Evolutionary conservation across 2,113 vertebrate species (phyloP), one percentile per base, ranked within the genome.

Genomic region (Sander lucioperca): DNA sequence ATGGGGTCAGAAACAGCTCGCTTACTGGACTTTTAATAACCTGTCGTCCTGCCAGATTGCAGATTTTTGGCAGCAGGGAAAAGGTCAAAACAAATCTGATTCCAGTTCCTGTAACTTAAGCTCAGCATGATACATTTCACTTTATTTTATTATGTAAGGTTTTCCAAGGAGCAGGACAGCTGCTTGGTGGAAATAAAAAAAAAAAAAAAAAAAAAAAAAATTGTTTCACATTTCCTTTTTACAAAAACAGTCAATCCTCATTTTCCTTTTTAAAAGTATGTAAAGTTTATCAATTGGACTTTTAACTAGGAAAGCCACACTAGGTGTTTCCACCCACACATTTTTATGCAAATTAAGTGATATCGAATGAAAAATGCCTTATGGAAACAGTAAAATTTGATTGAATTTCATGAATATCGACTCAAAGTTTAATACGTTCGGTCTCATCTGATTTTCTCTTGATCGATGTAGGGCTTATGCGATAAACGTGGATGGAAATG

Each of bases 71-170:
- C 67, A 66, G 30, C 15, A 9, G 45, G 7, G 12, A 74, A 21
- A 54, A 65, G 74, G 58, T 77, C 68, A 73, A 54, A 78, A 79
- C 75, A 36, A 74, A 74, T 58, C 51, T 30, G 50, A 67, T 67
- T 51, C 23, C 53, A 67, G 33, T 47, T 66, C 54, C 33, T 67
- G 53, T 67, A 78, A 77, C 18, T 30, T 59, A 0, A 48, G 56
- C 56, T 74, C 43, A 15, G 19, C 47, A 6, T 12, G 54, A 73
- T 19, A 39, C 4, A 48, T 51, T 23, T 33, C 39, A 14, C 36
- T 66, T n/a, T 18, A 27, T 21, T 59, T 45, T 7, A 21, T 59
- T 11, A 30, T 61, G 47, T 3, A 19, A 30, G 43, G 19, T 45
- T 75, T 66, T 62, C 45, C 67, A 10, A 62, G 33, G 23, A 76